These are phyloP conservation scores for Hemithea aestivaria DNA, from an alignment of 2,888 invertebrate genomes.

Conservation along the genomic window DNA sequence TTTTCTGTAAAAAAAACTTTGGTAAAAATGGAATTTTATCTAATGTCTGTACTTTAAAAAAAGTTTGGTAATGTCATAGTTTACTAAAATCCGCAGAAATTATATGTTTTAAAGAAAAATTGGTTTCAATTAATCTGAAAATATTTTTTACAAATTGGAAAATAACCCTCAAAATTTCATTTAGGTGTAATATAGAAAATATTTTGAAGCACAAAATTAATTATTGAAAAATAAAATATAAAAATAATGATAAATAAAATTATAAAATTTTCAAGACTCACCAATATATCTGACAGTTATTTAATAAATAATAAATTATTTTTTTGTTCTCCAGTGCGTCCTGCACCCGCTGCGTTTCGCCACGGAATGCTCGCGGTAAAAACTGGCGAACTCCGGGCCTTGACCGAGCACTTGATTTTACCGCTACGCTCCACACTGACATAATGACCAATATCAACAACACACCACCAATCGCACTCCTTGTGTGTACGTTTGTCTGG, in stretches of 20 bases:
- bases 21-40: no score
- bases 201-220: no score
- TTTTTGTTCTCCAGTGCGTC: conserved; percentile 26
- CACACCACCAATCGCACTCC: conserved; percentile 18
- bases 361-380: conserved; percentile 44
- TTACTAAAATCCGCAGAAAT: no score
- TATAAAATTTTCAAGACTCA: not conserved
- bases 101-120: no score
- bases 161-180: no score
- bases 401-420: conserved; percentile 63
- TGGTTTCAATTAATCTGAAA: no score
- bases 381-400: conserved; percentile 40
- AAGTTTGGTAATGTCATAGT: no score
- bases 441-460: conserved; percentile 54
- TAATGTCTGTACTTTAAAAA: no score
- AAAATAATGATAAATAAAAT: no score
- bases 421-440: conserved; percentile 64
- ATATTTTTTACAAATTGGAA: no score
- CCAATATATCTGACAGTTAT: not conserved
- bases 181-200: no score
- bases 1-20: not conserved
- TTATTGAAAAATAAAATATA: no score
- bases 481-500: conserved; percentile 21
- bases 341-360: conserved; percentile 32
- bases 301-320: not conserved